Percentiles rank a stretch among this genome's conserved stretches.
phyloP scores from a whole-genome alignment of 2,797 vertebrate species.

The Trematomus bernacchii region DNA sequence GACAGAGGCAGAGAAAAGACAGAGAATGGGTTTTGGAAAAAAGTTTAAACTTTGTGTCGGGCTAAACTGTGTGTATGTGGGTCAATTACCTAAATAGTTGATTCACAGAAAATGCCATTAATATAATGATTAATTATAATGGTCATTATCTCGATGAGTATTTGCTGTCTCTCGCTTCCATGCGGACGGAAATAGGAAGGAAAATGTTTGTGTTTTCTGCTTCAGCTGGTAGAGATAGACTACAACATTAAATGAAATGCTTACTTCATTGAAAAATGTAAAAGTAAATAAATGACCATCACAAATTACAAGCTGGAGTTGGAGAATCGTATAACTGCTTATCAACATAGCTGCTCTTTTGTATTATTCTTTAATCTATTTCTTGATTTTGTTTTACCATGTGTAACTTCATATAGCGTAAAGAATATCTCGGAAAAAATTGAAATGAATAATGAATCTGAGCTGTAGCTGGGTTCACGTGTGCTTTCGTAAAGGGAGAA shows the following conservation, averaged over 20 bases:
- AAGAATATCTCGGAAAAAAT: background rate
- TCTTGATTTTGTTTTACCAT: background rate
- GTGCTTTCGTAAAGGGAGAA: background rate
- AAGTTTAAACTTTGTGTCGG: background rate
- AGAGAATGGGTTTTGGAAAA: slow-evolving; percentile 16
- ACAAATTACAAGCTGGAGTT: background rate
- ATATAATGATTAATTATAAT: background rate
- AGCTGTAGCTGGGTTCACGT: background rate
- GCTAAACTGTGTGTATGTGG: slow-evolving; percentile 1
- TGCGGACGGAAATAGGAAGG: background rate
- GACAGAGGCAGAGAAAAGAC: slow-evolving; percentile 1
- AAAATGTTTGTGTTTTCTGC: slow-evolving; percentile 4
- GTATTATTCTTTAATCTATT: background rate
- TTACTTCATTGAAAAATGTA: no score
- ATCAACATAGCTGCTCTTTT: no score
- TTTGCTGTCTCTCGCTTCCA: background rate
- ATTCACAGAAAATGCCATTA: background rate
- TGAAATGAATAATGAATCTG: background rate
- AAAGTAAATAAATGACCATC: no score
- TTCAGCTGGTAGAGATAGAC: background rate
- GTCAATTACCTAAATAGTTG: background rate
- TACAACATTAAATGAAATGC: background rate
- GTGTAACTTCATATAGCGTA: no score
- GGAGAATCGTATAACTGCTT: no score
- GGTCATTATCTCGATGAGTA: background rate